Conservation (phyloP, 2,888 invertebrate species). For the Furcula furcula region DNA sequence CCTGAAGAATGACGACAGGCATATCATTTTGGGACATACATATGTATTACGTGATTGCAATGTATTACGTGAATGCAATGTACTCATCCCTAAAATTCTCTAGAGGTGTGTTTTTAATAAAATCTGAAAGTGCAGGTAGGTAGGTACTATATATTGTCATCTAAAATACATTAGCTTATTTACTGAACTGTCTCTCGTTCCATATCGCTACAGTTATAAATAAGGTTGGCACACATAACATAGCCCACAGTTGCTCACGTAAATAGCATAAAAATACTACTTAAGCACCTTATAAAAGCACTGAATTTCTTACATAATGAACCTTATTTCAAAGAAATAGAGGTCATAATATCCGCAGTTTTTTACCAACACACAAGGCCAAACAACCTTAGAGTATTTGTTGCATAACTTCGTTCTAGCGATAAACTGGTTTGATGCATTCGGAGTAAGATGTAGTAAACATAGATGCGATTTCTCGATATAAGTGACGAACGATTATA, state of each 20-base stretch:
- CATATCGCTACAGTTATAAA: constrained; percentile 6
- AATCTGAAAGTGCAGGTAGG: no score
- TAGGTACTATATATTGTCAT: no score
- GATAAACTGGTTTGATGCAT: constrained; percentile 28
- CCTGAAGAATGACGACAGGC: no score
- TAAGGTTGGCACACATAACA: constrained; percentile 21
- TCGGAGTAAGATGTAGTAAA: constrained; percentile 10
- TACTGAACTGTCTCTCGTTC: constrained; percentile 18
- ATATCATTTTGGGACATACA: no score
- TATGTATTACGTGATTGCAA: no score
- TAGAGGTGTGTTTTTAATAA: no score
- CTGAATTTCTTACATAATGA: constrained; percentile 11
- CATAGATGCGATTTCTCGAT: no score
- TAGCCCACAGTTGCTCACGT: constrained; percentile 23
- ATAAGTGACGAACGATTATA: no score
- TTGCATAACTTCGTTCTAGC: constrained; percentile 41
- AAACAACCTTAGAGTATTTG: constrained; percentile 42
- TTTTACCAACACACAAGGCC: constrained; percentile 27
- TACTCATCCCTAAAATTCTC: no score
- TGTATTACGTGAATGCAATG: no score
- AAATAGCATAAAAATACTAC: constrained; percentile 27
- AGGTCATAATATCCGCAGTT: constrained; percentile 10
- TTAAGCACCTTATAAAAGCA: no score
- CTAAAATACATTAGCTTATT: no score
- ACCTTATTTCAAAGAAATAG: constrained; percentile 26